Evolutionary conservation across 2,888 invertebrate species (phyloP), one percentile per base, ranked within the genome.

Genomic region (Sacculina carcini): DNA sequence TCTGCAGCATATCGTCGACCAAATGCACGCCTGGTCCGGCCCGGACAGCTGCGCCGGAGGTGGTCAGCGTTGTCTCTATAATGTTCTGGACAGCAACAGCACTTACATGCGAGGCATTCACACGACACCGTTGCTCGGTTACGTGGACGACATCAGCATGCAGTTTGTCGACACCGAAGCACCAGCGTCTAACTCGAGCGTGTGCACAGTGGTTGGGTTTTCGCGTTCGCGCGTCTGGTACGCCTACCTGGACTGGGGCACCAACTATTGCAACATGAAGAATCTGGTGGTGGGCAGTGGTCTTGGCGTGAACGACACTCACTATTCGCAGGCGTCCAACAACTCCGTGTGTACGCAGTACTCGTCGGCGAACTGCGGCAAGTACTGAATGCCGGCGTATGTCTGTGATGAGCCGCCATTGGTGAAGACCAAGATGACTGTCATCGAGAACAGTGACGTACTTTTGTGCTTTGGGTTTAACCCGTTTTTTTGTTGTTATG

Each of bases 221-320:
- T 61, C 61, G n/a, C 55, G 57, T 6, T 61, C 62, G 5, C 52
- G 59, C 19, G 50, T 58, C 12, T 60, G 58, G 52, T 60, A 52
- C 52, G 57, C 61, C 6, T 49, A 61, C 14, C 56, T 62, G 39
- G 62, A 62, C 51, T 61, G 58, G 51, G 61, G 61, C 19, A 60
- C 59, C 23, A 62, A 62, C 54, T 62, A 61, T 52, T 62, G 62
- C 53, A 62, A 61, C 55, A 50, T 62, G n/a, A 60, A 61, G 24
- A 62, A 62, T 49, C 56, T 62, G 23, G 56, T 62, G 19, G 59
- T 60, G 42, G 62, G 60, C 19, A 57, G 60, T 1, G 58, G 58
- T 9, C 56, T 62, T 6, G 53, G 54, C 28, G 40, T 52, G 21
- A 32, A 34, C 10, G 62, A 62, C 53, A 48, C 58, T 4, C 39